A percentile compares a stretch with the other conserved stretches of the same genome.
Conservation (phyloP, 37 sponge, comb jelly and placozoan genomes). For the Hexactinellida sp. region DNA sequence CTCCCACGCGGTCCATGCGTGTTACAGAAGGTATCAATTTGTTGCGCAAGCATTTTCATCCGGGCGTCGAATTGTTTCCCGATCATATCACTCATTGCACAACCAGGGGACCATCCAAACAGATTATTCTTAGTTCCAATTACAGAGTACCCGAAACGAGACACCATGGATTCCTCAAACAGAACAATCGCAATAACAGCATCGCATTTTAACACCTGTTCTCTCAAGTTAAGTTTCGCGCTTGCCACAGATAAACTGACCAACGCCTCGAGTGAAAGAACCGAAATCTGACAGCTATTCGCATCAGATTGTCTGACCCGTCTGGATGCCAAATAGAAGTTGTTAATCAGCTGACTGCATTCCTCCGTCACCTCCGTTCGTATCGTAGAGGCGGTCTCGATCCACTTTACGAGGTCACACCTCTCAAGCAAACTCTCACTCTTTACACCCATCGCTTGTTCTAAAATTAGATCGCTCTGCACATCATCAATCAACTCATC, state of each 20-base stretch:
- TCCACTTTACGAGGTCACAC: background rate
- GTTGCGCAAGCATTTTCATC: background rate
- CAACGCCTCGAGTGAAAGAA: background rate
- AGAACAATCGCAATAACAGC: background rate
- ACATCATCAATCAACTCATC: background rate
- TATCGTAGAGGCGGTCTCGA: background rate
- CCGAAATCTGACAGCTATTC: background rate
- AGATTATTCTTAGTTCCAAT: background rate
- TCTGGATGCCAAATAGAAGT: background rate
- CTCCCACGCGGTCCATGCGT: background rate
- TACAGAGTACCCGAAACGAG: background rate
- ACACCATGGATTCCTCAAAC: background rate
- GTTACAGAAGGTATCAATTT: background rate
- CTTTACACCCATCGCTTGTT: background rate
- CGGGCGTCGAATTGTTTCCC: background rate
- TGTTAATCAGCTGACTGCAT: background rate
- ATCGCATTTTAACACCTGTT: conserved; percentile 7
- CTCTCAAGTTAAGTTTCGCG: background rate
- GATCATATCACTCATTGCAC: conserved; percentile 3
- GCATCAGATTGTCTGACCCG: background rate
- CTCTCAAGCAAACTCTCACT: background rate
- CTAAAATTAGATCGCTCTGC: background rate
- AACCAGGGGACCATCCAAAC: background rate
- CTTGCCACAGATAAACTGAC: background rate
- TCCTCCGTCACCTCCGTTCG: background rate